Base-by-base conservation (phyloP, 2,797 vertebrate genomes). In the Chelidonichthys spinosus region DNA sequence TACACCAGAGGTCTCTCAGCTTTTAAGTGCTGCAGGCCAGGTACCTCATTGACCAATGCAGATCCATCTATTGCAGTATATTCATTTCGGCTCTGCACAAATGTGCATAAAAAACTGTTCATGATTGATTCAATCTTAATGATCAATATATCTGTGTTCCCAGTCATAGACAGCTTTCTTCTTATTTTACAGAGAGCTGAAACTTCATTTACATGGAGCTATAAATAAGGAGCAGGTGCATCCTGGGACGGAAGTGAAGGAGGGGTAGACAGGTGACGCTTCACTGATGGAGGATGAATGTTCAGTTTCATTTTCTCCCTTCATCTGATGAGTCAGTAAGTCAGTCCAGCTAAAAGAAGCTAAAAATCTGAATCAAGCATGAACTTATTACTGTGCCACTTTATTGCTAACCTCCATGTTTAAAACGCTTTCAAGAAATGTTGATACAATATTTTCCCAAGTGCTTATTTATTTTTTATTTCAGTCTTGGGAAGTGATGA, bases 151-250 rank as follows among this genome's bases (percentile, higher is more conserved):
- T 75, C 63, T 32, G 0, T 71, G 72, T 84, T 52, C 53, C 37
- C n/a, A 66, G 64, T 46, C 0, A 68, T 8, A 46, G 5, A 58
- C 11, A 11, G 2, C 44, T 65, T 59, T 6, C 11, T 11, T 56
- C 14, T 36, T 37, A 43, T 32, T 58, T 25, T 15, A 33, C n/a
- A 0, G 11, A 60, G 43, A 47, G 44, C 14, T 70, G 55, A 63
- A 1, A 33, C 35, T 60, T 62, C 17, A 61, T 81, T 83, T 86
- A 46, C 68, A 82, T 80, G 1, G 2, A 54, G 64, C 53, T 64
- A 17, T 55, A 59, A 54, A 75, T 64, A 54, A 6, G 2, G 18
- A 66, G 59, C 83, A 86, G 84, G 76, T 88, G 79, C 83, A 81
- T 83, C 81, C 63, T 85, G 80, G 17, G 56, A 61, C n/a, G 46